Evolutionary conservation across 64 coral and sea anemone species (phyloP).

Genomic region (Pachyseris speciosa): DNA sequence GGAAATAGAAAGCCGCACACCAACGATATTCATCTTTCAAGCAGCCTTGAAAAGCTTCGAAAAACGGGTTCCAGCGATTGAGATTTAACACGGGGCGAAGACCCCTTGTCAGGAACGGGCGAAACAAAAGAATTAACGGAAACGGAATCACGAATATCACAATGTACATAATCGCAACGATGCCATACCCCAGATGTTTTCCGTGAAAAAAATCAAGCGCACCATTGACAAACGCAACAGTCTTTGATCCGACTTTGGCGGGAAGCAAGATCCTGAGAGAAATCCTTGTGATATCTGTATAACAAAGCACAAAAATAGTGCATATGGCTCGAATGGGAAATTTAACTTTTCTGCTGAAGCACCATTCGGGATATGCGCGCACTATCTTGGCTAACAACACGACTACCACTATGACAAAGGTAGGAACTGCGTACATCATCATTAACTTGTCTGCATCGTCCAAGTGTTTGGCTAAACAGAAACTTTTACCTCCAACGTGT

Average conservation of each 20-base stretch:
- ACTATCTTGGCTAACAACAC: conserved; percentile 5
- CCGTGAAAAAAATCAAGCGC: conserved; percentile 44
- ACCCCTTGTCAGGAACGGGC: not conserved
- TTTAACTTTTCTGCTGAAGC: conserved; percentile 47
- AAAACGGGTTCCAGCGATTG: conserved; percentile 24
- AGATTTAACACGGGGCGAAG: conserved; percentile 27
- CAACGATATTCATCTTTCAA: conserved; percentile 77
- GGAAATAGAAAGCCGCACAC: conserved; percentile 83
- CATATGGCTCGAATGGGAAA: conserved; percentile 76
- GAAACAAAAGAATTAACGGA: conserved; percentile 57
- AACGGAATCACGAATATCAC: conserved; percentile 28
- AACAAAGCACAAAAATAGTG: conserved; percentile 85
- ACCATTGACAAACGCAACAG: conserved; percentile 39
- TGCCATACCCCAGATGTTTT: conserved; percentile 68
- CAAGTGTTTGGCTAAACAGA: conserved; percentile 48
- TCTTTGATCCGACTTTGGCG: conserved; percentile 40
- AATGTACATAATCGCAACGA: conserved; percentile 12
- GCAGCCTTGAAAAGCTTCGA: conserved; percentile 51
- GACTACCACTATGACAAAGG: not conserved
- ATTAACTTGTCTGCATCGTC: conserved; percentile 80
- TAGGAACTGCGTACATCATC: conserved; percentile 53
- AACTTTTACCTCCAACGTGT: not conserved
- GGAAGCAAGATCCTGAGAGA: conserved; percentile 63
- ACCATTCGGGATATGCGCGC: conserved; percentile 50
- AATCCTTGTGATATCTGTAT: conserved; percentile 75